Evolutionary conservation across 2,888 invertebrate species (phyloP).

Genomic region (Dorcus hopei): DNA sequence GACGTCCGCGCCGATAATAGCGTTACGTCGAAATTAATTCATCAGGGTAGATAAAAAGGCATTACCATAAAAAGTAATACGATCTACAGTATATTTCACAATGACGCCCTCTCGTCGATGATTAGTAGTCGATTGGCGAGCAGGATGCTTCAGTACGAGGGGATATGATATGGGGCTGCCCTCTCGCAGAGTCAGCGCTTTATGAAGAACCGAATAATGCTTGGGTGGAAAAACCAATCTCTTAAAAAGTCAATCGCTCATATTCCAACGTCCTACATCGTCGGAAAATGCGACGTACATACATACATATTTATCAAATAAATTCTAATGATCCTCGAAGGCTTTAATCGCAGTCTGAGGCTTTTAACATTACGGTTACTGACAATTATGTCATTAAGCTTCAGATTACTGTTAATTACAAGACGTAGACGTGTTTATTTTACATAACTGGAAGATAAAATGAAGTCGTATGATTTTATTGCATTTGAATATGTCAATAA

Average conservation of each 20-base stretch:
- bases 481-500: no score
- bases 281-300: slow-evolving; percentile 8
- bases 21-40: slow-evolving; percentile 6
- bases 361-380: no score
- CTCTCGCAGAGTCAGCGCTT: slow-evolving; percentile 39
- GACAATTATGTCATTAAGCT: no score
- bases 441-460: no score
- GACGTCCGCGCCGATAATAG: no score
- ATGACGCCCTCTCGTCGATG: slow-evolving; percentile 34
- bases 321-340: not conserved
- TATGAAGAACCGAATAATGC: slow-evolving; percentile 43
- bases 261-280: slow-evolving; percentile 25
- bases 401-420: no score
- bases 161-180: slow-evolving; percentile 21
- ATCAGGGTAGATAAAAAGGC: slow-evolving; percentile 13
- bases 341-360: no score
- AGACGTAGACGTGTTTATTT: no score
- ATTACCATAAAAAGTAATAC: slow-evolving; percentile 39
- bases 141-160: slow-evolving; percentile 15
- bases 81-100: slow-evolving; percentile 32
- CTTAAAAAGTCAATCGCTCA: slow-evolving; percentile 45
- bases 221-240: slow-evolving; percentile 42
- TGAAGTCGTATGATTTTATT: no score
- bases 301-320: slow-evolving; percentile 6
- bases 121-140: slow-evolving; percentile 35